A percentile compares a stretch with the other conserved stretches of the same genome.
These are phyloP conservation scores for Macquaria ambigua DNA, from an alignment of 2,113 vertebrate species.

Conservation along the genomic window DNA sequence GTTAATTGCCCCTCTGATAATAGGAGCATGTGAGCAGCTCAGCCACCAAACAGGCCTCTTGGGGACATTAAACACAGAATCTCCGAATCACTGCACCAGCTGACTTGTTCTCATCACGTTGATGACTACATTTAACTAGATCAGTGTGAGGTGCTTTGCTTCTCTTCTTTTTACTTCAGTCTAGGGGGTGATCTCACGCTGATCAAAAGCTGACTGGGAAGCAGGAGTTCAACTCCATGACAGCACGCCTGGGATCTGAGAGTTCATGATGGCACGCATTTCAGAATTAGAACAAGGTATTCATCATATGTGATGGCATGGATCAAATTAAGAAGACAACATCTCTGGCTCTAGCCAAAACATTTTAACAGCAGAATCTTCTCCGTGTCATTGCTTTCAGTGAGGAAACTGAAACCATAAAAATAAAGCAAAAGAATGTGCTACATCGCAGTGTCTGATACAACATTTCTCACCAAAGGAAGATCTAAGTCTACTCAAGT, in stretches of 20 bases:
- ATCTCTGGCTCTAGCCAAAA: neutral
- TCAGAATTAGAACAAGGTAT: conserved; percentile 25
- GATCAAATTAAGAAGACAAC: conserved; percentile 27
- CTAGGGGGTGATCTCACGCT: conserved; percentile 44
- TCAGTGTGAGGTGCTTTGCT: conserved; percentile 59
- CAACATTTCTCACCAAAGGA: conserved; percentile 18
- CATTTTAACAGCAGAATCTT: neutral
- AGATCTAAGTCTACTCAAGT: conserved; percentile 9
- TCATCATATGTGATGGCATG: neutral
- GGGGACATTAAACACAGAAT: conserved; percentile 67
- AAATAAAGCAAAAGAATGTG: conserved; percentile 1
- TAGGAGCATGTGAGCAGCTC: conserved; percentile 52
- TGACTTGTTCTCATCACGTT: conserved; percentile 74
- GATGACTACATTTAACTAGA: conserved; percentile 75
- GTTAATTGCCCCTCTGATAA: conserved; percentile 77
- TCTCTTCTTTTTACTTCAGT: conserved; percentile 53
- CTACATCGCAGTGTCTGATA: neutral
- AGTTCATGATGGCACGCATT: conserved; percentile 5
- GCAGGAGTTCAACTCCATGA: conserved; percentile 37
- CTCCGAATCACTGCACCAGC: conserved; percentile 65
- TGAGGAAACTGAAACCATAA: neutral
- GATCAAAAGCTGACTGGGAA: conserved; percentile 58
- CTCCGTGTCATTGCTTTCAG: neutral
- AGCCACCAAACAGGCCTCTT: conserved; percentile 60
- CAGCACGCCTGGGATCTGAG: conserved; percentile 43